Percentiles rank a stretch among this genome's conserved stretches.
Conservation (phyloP, 30 jellyfish, hydroid and myxozoan genomes). For the Cassiopea andromeda region DNA sequence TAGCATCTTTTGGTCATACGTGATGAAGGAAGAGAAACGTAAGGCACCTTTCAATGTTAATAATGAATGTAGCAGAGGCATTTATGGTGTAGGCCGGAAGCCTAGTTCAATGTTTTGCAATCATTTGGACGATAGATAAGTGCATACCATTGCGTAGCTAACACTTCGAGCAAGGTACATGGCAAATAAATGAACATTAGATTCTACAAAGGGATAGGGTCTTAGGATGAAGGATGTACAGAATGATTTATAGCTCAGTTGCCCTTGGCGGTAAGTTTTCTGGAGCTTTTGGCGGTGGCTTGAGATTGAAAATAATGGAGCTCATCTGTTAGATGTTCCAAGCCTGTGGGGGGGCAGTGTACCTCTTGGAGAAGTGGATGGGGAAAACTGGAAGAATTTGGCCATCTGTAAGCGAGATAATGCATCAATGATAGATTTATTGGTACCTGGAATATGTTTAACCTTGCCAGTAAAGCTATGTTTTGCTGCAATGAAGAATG, state of each 20-base stretch:
- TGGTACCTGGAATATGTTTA: background rate
- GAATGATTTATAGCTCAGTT: background rate
- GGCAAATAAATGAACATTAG: background rate
- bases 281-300: background rate
- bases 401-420: background rate
- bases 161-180: background rate
- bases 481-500: background rate
- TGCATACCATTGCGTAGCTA: background rate
- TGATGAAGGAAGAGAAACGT: background rate
- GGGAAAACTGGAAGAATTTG: background rate
- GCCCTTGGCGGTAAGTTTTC: background rate
- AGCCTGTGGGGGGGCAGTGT: background rate
- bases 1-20: background rate
- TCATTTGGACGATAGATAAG: background rate
- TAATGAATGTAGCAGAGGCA: background rate
- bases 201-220: background rate
- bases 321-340: background rate
- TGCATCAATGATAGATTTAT: background rate
- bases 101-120: background rate
- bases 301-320: background rate
- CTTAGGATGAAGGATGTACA: background rate
- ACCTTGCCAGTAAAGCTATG: background rate
- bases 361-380: background rate
- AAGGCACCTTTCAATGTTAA: background rate
- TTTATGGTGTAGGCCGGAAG: background rate